Base-by-base conservation (phyloP, 2,888 invertebrate genomes). In the Subacronicta megacephala region DNA sequence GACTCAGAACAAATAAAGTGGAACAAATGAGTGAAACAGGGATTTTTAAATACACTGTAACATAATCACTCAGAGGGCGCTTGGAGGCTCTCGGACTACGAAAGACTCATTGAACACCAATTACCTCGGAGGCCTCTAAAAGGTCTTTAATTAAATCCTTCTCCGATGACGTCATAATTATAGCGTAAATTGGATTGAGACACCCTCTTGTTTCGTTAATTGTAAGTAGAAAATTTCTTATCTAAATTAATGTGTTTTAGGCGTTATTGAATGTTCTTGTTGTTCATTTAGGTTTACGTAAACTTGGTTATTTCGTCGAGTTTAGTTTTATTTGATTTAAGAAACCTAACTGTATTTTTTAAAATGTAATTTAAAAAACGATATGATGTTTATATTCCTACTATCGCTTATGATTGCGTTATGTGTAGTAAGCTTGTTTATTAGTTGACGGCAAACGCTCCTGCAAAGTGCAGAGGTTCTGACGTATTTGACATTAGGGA, bases 161-260 rank as follows among this genome's bases (percentile, higher is more conserved):
- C 93, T 94, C 93, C 90, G 85, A 91, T 94, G 92, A 93, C 93
- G 90, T 92, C 90, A 93, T 93, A 93, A 94, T 94, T 92, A 93
- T 89, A 87, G 89, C 86, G 86, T 84, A 90, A 93, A 92, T 92
- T 92, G 90, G 86, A 90, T 89, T 84, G 85, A 89, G 87, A 90
- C 88, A 87, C 85, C 87, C 80, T 83, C 87, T 85, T 89, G 89
- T 91, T 92, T 91, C 87, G 90, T 90, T 90, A 88, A 91, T 90
- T 90, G 89, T 90, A 83, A 89, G 88, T 85, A 83, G 87, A 87
- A 86, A 90, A 83, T 87, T 83, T 84, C 82, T 82, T 78, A 80
- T 85, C 82, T 82, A 83, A 87, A 87, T 89, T 87, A 88, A 88
- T 88, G 77, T 79, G 77, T 81, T 87, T 85, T 71, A 69, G 67